Base-by-base conservation (phyloP, 2,797 vertebrate species). In the Eulemur rubriventer region DNA sequence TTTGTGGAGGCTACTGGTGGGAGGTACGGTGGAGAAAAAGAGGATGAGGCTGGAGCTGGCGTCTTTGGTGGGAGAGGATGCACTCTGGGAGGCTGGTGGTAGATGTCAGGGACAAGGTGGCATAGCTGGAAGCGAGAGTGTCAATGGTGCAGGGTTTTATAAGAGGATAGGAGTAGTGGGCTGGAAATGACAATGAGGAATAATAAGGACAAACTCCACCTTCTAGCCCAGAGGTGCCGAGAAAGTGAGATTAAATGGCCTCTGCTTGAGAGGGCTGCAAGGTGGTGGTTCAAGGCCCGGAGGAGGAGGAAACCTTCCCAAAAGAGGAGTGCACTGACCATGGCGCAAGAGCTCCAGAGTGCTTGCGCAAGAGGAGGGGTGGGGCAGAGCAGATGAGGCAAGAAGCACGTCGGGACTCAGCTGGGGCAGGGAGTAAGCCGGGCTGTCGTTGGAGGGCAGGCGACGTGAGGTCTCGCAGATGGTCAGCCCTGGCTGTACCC, bases 391-490 rank as follows among this genome's bases (percentile, higher is more conserved):
- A 30, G 16, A 30, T 7, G 35, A 79, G 35, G 30, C 48, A 38
- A 8, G 41, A 24, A 33, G 41, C n/a, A 5, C 8, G 2, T 6
- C 22, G 13, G 83, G 72, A 65, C 48, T 67, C 70, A 30, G 14
- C 50, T 52, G 10, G 41, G 33, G 1, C 33, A 0, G 61, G 35
- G 0, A 35, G 35, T 12, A 12, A 17, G 55, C 57, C 0, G 0
- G 26, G 7, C 41, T 46, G 20, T 8, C 4, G 1, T 3, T 22
- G 72, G 52, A n/a, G 12, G 7, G 65, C 28, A 28, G 33, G 61
- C 2, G 46, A 41, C 26, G 8, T 46, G 35, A 20, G 81, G 2
- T n/a, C 67, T 78, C 41, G 2, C 0, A 9, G 55, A 41, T 10
- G 22, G 17, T 14, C 55, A n/a, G 57, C 38, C 20, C 50, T 50